phyloP scores from a whole-genome alignment of 2,888 invertebrate species.

The Leucania comma region DNA sequence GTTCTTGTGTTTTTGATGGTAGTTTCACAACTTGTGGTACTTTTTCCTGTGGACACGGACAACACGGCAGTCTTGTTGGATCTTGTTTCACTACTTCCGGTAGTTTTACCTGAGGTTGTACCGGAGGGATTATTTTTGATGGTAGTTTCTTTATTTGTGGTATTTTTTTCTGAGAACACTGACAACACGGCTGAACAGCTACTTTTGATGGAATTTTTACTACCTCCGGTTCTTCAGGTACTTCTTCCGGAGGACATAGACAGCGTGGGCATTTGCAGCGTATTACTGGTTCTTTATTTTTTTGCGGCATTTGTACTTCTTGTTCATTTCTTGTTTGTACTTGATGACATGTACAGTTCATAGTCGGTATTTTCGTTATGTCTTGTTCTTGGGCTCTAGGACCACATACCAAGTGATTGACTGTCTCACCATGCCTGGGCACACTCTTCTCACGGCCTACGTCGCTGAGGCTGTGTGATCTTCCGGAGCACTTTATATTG shows the following conservation, averaged over 20 bases:
- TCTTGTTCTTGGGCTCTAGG: constrained; percentile 3
- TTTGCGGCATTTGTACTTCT: constrained; percentile 8
- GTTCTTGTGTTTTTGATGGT: not conserved
- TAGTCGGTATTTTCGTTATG: not conserved
- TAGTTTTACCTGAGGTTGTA: not conserved
- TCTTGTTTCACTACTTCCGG: not conserved
- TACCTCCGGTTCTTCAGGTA: not conserved
- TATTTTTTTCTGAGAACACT: not conserved
- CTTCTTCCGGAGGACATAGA: not conserved
- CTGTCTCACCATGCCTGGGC: constrained; percentile 44
- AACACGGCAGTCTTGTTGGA: not conserved
- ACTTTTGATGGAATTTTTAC: not conserved
- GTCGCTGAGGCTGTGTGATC: constrained; percentile 68
- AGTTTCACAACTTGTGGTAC: not conserved
- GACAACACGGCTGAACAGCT: not conserved
- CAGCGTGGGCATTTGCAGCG: not conserved
- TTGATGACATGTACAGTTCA: not conserved
- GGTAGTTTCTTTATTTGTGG: not conserved
- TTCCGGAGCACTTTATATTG: constrained; percentile 45
- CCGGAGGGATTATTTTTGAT: not conserved
- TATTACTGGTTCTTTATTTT: not conserved
- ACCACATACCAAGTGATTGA: constrained; percentile 22
- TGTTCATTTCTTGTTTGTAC: no score
- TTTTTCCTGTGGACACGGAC: not conserved
- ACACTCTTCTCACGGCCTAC: constrained; percentile 52